Conservation (phyloP, 2,888 invertebrate species). For the Hirtodrosophila trivittata region DNA sequence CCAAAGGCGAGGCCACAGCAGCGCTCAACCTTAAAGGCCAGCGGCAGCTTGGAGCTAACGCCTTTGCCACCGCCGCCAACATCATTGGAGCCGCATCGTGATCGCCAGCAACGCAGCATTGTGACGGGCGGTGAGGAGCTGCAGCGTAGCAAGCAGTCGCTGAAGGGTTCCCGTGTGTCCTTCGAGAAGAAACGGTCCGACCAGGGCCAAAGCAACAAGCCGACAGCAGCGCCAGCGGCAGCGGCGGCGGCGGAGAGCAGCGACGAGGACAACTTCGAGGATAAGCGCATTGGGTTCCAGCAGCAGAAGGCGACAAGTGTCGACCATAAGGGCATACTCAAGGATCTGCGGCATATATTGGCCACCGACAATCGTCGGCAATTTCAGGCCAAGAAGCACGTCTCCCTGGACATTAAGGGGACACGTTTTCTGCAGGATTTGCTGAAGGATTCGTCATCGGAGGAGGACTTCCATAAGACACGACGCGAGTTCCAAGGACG, state of each 20-base stretch:
- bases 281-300: conserved; percentile 83
- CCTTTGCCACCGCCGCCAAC: conserved; percentile 81
- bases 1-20: conserved; percentile 58
- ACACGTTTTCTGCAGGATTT: conserved; percentile 83
- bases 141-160: conserved; percentile 81
- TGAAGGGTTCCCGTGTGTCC: conserved; percentile 83
- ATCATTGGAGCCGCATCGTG: conserved; percentile 76
- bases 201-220: not conserved
- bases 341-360: conserved; percentile 83
- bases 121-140: conserved; percentile 71
- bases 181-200: conserved; percentile 69
- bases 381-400: conserved; percentile 84
- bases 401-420: conserved; percentile 83
- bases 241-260: conserved; percentile 74
- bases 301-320: conserved; percentile 83
- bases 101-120: conserved; percentile 80
- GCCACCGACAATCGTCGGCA: conserved; percentile 83
- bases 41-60: conserved; percentile 74
- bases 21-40: conserved; percentile 60
- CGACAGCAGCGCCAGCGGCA: conserved; percentile 1
- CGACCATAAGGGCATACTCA: conserved; percentile 84
- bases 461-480: conserved; percentile 83
- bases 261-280: conserved; percentile 84
- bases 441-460: conserved; percentile 83
- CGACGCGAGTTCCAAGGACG: conserved; percentile 83